Percentiles rank a stretch among this genome's conserved stretches.
These are phyloP conservation scores for Anarrhichthys ocellatus DNA, from an alignment of 2,113 vertebrate genomes.

Conservation along the genomic window DNA sequence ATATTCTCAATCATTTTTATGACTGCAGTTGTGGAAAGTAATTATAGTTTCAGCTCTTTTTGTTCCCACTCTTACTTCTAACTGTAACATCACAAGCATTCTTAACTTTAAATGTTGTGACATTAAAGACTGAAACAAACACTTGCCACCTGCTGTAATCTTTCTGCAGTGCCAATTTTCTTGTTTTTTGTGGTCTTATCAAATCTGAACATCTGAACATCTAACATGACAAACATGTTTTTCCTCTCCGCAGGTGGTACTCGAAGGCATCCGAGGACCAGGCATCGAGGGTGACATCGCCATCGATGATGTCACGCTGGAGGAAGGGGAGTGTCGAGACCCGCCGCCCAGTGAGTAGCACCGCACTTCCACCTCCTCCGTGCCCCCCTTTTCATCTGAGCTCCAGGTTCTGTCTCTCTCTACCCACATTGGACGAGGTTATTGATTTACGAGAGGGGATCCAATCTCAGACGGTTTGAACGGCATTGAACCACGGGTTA, in stretches of 20 bases:
- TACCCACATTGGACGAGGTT: neutral
- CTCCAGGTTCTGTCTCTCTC: neutral
- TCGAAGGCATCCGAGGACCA: constrained; percentile 94
- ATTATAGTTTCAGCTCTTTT: constrained; percentile 44
- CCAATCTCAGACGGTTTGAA: constrained; percentile 59
- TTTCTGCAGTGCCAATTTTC: neutral
- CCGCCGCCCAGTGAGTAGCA: constrained; percentile 86
- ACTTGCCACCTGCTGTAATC: constrained; percentile 33
- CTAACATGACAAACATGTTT: neutral
- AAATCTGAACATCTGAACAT: neutral
- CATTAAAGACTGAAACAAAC: constrained; percentile 42
- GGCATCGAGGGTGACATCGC: constrained; percentile 99
- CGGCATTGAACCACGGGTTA: constrained; percentile 54
- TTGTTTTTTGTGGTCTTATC: neutral
- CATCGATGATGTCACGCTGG: constrained; percentile 94
- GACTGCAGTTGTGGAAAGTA: constrained; percentile 51
- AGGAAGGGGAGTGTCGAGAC: constrained; percentile 96
- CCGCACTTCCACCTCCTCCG: neutral
- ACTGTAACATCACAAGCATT: constrained; percentile 17
- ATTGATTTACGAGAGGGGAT: constrained; percentile 54
- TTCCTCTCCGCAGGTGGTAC: constrained; percentile 84
- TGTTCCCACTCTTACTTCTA: neutral
- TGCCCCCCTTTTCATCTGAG: constrained; percentile 6
- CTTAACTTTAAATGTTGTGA: constrained; percentile 23
- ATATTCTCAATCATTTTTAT: constrained; percentile 60